A percentile compares a stretch with the other conserved stretches of the same genome.
phyloP scores from a whole-genome alignment of 2,888 invertebrate genomes.

The Polyommatus iphigenia region DNA sequence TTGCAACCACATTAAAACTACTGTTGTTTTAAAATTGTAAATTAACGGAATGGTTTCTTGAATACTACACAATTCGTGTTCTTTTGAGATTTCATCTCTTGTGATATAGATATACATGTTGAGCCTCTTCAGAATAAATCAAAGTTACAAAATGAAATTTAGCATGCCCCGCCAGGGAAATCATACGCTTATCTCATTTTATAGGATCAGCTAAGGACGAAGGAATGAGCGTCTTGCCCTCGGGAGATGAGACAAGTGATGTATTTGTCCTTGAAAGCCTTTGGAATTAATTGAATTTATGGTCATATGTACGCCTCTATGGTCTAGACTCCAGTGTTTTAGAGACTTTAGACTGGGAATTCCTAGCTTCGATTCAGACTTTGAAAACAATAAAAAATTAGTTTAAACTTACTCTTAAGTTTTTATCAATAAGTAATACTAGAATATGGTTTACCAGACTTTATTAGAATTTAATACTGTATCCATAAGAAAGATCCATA shows the following conservation, averaged over 20 bases:
- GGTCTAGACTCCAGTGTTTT: too few relatives aligned
- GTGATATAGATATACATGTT: not conserved
- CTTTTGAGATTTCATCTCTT: not conserved
- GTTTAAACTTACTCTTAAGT: too few relatives aligned
- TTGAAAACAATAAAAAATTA: too few relatives aligned
- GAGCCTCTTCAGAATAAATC: not conserved
- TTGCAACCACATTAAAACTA: too few relatives aligned
- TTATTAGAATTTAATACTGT: not conserved
- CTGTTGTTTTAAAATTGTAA: too few relatives aligned
- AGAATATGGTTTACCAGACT: not conserved
- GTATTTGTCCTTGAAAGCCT: conserved; percentile 15
- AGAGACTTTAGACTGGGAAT: too few relatives aligned
- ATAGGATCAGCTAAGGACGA: conserved; percentile 60
- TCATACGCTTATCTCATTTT: conserved; percentile 70
- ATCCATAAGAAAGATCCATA: not conserved
- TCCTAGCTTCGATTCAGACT: too few relatives aligned
- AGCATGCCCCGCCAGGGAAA: conserved; percentile 64
- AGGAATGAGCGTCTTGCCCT: conserved; percentile 45
- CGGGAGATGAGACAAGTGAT: not conserved
- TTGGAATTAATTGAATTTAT: conserved; percentile 1
- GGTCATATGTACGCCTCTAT: not conserved
- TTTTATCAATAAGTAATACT: not conserved
- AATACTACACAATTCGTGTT: too few relatives aligned
- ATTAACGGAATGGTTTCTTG: too few relatives aligned
- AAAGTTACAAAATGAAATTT: conserved; percentile 38